phyloP scores from a whole-genome alignment of 1,140 invertebrate species.

The Pogonomyrmex californicus region DNA sequence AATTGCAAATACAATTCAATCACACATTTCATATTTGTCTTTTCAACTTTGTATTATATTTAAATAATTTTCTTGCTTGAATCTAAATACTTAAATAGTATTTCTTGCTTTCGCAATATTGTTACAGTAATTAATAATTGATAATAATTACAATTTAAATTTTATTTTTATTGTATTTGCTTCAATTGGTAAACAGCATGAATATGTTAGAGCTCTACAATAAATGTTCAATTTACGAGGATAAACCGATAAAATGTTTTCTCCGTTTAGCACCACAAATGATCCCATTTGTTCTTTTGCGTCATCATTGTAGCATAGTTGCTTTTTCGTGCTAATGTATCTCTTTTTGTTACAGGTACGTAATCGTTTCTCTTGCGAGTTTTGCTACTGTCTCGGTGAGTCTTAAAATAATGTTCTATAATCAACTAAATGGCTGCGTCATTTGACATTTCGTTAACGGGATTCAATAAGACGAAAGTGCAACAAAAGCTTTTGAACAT shows the following conservation, averaged over 20 bases:
- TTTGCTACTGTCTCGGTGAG: slow-evolving; percentile 58
- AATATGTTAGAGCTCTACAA: neutral
- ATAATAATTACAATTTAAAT: slow-evolving; percentile 5
- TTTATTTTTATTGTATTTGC: slow-evolving; percentile 55
- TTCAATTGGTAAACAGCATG: slow-evolving; percentile 8
- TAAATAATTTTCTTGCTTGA: neutral
- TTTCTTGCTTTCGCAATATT: neutral
- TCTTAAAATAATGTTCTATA: slow-evolving; percentile 52
- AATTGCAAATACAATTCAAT: neutral
- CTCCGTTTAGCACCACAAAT: neutral
- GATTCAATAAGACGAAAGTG: neutral
- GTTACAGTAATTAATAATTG: neutral
- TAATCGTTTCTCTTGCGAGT: slow-evolving; percentile 45
- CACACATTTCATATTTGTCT: neutral
- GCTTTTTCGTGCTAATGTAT: neutral
- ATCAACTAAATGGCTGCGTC: slow-evolving; percentile 10
- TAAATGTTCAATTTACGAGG: neutral
- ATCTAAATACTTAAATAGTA: neutral
- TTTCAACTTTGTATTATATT: neutral
- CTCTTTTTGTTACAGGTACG: slow-evolving; percentile 75
- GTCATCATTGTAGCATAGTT: neutral
- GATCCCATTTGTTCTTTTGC: neutral
- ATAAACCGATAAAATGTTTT: neutral
- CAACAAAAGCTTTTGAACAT: neutral
- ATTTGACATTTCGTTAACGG: neutral